phyloP scores from a whole-genome alignment of 2,113 vertebrate genomes.

The Sinocyclocheilus maitianheensis region DNA sequence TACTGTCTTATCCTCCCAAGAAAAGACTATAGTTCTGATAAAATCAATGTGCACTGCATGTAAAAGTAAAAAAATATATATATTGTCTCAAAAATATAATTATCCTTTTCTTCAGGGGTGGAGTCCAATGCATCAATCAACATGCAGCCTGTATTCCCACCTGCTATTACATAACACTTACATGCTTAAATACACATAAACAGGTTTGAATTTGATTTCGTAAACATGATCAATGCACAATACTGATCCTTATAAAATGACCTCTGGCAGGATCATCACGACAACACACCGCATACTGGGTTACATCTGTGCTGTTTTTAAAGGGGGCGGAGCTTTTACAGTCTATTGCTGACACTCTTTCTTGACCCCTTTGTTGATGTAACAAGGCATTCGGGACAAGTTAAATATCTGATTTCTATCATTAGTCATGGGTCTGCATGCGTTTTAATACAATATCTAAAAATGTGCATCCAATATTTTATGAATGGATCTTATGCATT shows the following conservation, averaged over 20 bases:
- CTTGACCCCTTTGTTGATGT: neutral
- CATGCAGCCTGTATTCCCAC: neutral
- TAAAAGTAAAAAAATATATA: neutral
- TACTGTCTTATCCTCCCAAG: neutral
- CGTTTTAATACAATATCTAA: no score
- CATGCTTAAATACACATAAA: neutral
- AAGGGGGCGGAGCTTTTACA: neutral
- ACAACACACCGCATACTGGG: neutral
- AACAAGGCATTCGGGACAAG: neutral
- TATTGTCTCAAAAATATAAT: neutral
- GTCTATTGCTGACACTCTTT: neutral
- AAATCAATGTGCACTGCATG: neutral
- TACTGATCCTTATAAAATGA: neutral
- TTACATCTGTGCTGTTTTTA: conserved; percentile 8
- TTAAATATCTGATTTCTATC: neutral
- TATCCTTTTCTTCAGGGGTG: neutral
- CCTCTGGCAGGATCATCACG: neutral
- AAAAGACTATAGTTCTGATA: no score
- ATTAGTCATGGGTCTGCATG: neutral
- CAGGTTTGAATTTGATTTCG: neutral
- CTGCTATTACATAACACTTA: neutral
- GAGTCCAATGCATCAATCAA: neutral
- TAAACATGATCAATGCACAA: neutral
- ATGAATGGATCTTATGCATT: neutral
- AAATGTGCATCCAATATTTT: no score